A percentile compares a stretch with the other conserved stretches of the same genome.
These are phyloP conservation scores for Notolabrus celidotus DNA, from an alignment of 2,797 vertebrate species.

Conservation along the genomic window DNA sequence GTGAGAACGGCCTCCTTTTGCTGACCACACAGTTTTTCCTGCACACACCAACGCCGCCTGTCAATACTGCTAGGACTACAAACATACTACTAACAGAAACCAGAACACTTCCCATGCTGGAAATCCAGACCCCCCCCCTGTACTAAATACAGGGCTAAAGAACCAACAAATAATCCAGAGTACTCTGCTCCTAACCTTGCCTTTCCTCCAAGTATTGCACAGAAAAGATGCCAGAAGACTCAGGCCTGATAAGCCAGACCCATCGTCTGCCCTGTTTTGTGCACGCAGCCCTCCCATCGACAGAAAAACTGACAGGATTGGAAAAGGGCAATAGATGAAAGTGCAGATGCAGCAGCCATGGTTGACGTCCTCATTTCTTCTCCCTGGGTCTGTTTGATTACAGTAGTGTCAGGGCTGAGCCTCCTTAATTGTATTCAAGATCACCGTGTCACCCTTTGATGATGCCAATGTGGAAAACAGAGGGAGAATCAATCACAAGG, in stretches of 20 bases:
- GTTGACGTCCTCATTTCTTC: conserved; percentile 73
- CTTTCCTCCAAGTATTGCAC: background rate
- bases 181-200: conserved; percentile 29
- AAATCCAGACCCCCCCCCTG: no score
- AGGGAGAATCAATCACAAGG: conserved; percentile 68
- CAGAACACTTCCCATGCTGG: no score
- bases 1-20: no score
- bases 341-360: conserved; percentile 74
- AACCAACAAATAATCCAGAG: background rate
- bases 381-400: conserved; percentile 72
- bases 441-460: conserved; percentile 72
- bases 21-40: no score
- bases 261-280: conserved; percentile 48
- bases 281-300: conserved; percentile 57
- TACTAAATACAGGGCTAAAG: background rate
- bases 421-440: conserved; percentile 77
- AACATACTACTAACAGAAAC: no score
- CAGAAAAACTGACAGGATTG: conserved; percentile 58
- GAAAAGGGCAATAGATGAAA: conserved; percentile 74
- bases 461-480: conserved; percentile 59
- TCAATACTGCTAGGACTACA: no score
- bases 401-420: conserved; percentile 64
- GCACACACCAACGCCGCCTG: no score
- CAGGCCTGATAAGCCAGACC: conserved; percentile 45
- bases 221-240: conserved; percentile 30